These are phyloP conservation scores for Antheraea pernyi DNA, from an alignment of 1,140 invertebrate genomes.

Conservation along the genomic window DNA sequence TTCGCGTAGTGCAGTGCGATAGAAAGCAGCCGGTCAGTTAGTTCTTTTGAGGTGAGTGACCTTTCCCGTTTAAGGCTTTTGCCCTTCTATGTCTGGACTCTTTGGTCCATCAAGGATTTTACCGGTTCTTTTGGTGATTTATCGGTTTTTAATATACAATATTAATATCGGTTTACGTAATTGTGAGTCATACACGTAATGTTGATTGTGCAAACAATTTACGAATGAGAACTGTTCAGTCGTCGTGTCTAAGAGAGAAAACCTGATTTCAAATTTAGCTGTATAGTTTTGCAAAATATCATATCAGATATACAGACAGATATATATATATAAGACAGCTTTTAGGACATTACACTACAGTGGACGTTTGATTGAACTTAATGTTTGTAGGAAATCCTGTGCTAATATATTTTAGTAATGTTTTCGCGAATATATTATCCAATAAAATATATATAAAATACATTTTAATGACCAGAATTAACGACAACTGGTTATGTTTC, in stretches of 20 bases:
- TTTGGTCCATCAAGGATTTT: conserved; percentile 3
- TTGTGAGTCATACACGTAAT: conserved; percentile 1
- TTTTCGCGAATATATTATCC: no score
- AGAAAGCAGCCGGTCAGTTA: conserved; percentile 33
- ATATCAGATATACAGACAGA: not conserved
- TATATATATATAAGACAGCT: no score
- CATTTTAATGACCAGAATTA: no score
- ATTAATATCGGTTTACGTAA: not conserved
- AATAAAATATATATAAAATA: no score
- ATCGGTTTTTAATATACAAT: not conserved
- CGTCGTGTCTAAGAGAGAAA: conserved; percentile 2
- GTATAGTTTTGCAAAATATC: not conserved
- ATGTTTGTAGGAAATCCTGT: no score
- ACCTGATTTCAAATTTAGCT: not conserved
- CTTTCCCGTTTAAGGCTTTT: conserved; percentile 41
- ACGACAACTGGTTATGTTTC: no score
- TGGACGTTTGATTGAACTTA: no score
- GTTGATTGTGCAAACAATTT: not conserved
- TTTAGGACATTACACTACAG: not conserved
- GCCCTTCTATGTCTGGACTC: conserved; percentile 34
- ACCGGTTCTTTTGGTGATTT: conserved; percentile 5
- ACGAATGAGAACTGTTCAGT: not conserved
- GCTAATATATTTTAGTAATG: no score
- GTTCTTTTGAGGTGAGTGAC: conserved; percentile 53
- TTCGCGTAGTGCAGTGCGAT: conserved; percentile 29